These are phyloP conservation scores for Caenorhabditis angaria DNA, from an alignment of 2,888 invertebrate genomes.

Conservation along the genomic window DNA sequence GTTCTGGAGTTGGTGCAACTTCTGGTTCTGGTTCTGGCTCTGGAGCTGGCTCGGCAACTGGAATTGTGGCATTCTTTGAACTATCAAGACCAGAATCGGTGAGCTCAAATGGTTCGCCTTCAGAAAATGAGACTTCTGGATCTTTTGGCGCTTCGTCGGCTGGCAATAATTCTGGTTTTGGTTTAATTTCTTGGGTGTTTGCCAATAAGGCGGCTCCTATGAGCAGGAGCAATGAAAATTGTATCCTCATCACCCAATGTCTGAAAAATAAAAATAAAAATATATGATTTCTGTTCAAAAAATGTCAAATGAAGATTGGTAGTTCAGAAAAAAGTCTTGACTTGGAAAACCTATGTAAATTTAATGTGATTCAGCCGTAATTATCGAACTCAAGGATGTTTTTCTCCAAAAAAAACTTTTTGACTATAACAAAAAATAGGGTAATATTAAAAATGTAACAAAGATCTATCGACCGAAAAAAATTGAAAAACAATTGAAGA, in stretches of 20 bases:
- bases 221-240: constrained; percentile 18
- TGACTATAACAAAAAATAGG: too few relatives aligned
- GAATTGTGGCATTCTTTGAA: constrained; percentile 39
- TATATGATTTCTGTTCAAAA: neutral
- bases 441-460: too few relatives aligned
- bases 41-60: constrained; percentile 45
- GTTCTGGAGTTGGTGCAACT: constrained; percentile 44
- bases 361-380: too few relatives aligned
- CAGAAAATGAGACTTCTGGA: constrained; percentile 36
- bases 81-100: constrained; percentile 30
- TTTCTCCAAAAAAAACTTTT: too few relatives aligned
- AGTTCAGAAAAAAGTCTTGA: too few relatives aligned
- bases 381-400: too few relatives aligned
- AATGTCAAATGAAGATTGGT: too few relatives aligned
- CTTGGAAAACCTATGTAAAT: neutral
- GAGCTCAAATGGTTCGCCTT: constrained; percentile 47
- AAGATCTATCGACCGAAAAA: too few relatives aligned
- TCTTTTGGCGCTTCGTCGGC: constrained; percentile 41
- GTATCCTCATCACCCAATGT: constrained; percentile 2
- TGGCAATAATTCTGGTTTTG: constrained; percentile 41
- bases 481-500: too few relatives aligned
- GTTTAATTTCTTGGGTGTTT: constrained; percentile 40
- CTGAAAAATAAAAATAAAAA: neutral
- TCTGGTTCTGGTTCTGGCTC: constrained; percentile 47
- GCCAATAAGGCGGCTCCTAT: constrained; percentile 25